phyloP scores from a whole-genome alignment of 2,797 vertebrate species.

The Orientallactaga sibirica region DNA sequence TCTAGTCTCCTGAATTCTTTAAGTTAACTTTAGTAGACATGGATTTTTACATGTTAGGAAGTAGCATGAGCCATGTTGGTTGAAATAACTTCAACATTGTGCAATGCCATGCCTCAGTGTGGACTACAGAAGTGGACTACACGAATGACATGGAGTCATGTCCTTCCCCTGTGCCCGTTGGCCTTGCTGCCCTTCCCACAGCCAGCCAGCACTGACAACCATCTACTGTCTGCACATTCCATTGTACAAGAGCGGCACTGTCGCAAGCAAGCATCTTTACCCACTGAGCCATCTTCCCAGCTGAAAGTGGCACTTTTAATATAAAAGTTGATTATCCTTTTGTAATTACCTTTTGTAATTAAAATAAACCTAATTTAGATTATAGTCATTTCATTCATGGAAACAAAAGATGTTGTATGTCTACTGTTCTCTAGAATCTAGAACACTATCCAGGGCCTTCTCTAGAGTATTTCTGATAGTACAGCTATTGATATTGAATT shows the following conservation, averaged over 20 bases:
- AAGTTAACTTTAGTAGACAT: background rate
- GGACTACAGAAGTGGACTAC: background rate
- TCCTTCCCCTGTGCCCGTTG: background rate
- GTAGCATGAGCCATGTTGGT: conserved; percentile 12
- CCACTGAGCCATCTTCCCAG: no score
- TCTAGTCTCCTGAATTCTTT: background rate
- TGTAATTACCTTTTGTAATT: background rate
- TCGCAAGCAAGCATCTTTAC: no score
- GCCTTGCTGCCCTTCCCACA: background rate
- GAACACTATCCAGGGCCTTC: background rate
- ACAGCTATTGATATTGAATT: conserved; percentile 21
- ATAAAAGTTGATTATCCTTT: background rate
- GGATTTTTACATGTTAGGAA: background rate
- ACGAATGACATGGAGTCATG: background rate
- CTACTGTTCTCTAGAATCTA: conserved; percentile 19
- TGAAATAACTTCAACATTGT: background rate
- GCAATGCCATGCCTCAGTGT: background rate
- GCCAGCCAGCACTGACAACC: background rate
- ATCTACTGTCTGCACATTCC: background rate
- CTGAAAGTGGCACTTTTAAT: background rate
- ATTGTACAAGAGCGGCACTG: background rate
- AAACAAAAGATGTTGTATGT: background rate
- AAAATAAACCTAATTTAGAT: background rate
- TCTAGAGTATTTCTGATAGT: background rate
- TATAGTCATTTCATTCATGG: conserved; percentile 8